Base-by-base conservation (phyloP, 2,888 invertebrate species). In the Synergus japonicus region DNA sequence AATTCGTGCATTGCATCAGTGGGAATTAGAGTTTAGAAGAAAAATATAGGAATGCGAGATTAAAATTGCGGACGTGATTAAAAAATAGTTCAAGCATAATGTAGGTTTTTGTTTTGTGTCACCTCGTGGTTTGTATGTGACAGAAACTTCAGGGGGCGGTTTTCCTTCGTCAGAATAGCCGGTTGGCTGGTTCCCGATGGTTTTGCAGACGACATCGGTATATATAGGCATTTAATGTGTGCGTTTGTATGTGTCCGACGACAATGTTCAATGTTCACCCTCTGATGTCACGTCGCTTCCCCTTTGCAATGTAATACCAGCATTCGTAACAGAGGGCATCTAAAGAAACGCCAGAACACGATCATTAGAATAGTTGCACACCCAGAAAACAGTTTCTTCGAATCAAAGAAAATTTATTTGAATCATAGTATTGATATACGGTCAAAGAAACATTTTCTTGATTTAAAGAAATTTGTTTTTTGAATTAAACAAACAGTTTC, bases 101-200 rank as follows among this genome's bases (percentile, higher is more conserved):
- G 80, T 80, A 81, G 78, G 79, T 83, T 79, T 80, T 80, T 82
- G 82, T 81, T 82, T 78, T 81, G 79, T 80, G 80, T 81, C 78
- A 76, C 78, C 81, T 81, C 67, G 80, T 82, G 76, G 81, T 82
- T 69, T 81, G 83, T 84, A 80, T 82, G 83, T 78, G 77, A 83
- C 83, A 80, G 85, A 85, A 86, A 85, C 85, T 86, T 87, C 85
- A 83, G 82, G 84, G 85, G 84, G 85, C 82, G 82, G 82, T 78
- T 83, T 83, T 83, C 81, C 80, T 84, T 83, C 81, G 81, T 84
- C 82, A 81, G 84, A 83, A 84, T 85, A 83, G 83, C 84, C 84
- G 85, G 85, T 85, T 87, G 83, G 86, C 85, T 87, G 87, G 82
- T 83, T 86, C 83, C 84, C 84, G 84, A 82, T 82, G 84, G 86